A percentile compares a stretch with the other conserved stretches of the same genome.
Evolutionary conservation across 2,888 invertebrate genomes (phyloP).

Genomic region (Orchesellides sinensis): DNA sequence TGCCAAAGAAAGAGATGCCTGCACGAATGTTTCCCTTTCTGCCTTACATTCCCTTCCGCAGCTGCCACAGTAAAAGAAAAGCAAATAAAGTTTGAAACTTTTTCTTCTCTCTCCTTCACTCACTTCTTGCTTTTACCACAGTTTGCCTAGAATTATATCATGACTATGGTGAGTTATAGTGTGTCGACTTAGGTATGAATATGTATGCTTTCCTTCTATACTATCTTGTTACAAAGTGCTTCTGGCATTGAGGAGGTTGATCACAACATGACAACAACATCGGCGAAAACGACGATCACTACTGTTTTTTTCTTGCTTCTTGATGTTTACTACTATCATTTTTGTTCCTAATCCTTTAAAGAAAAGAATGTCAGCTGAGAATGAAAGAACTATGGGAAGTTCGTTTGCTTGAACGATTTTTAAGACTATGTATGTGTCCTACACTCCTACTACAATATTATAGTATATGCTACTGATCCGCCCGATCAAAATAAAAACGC

Average conservation of each 20-base stretch:
- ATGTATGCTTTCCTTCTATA: neutral
- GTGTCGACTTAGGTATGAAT: slow-evolving; percentile 2
- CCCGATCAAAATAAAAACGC: slow-evolving; percentile 16
- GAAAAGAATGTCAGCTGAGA: slow-evolving; percentile 57
- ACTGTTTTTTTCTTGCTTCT: slow-evolving; percentile 31
- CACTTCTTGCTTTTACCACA: slow-evolving; percentile 6
- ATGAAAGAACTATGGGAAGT: slow-evolving; percentile 38
- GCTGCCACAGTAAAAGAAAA: slow-evolving; percentile 34
- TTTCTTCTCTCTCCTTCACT: slow-evolving; percentile 3
- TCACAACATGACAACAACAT: slow-evolving; percentile 33
- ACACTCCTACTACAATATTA: too few relatives aligned
- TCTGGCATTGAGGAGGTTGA: slow-evolving; percentile 30
- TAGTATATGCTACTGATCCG: too few relatives aligned
- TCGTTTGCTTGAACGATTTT: slow-evolving; percentile 39
- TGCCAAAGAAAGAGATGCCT: neutral
- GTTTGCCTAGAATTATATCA: neutral
- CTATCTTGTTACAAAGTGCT: slow-evolving; percentile 37
- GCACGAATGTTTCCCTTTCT: neutral
- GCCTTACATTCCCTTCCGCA: slow-evolving; percentile 21
- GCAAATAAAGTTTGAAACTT: slow-evolving; percentile 41
- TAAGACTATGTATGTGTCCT: neutral
- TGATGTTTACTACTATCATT: slow-evolving; percentile 44
- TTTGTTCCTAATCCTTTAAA: slow-evolving; percentile 51
- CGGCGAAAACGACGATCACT: slow-evolving; percentile 22
- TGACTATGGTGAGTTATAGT: slow-evolving; percentile 11